Conservation (phyloP, 2,797 vertebrate species). For the Enteromius treurensis region DNA sequence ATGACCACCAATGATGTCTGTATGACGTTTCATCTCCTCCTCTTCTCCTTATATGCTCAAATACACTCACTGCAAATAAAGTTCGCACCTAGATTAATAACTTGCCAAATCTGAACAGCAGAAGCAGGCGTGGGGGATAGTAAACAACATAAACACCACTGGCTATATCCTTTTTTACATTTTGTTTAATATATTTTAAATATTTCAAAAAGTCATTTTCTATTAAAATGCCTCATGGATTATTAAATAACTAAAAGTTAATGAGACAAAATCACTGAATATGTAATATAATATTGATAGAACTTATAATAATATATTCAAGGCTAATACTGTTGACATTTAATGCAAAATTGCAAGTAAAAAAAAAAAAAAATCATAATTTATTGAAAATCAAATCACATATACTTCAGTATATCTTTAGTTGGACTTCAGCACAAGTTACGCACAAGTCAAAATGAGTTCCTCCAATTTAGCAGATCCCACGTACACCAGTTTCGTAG, state of each 20-base stretch:
- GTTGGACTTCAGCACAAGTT: too few relatives aligned
- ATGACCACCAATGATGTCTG: neutral
- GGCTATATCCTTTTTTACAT: too few relatives aligned
- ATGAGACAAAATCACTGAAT: too few relatives aligned
- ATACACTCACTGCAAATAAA: neutral
- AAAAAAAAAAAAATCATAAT: too few relatives aligned
- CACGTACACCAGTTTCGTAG: too few relatives aligned
- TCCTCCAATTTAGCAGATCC: too few relatives aligned
- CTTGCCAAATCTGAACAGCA: neutral
- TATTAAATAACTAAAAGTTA: neutral
- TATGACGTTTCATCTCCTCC: neutral
- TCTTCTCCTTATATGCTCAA: neutral
- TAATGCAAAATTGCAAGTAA: neutral
- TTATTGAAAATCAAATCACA: too few relatives aligned
- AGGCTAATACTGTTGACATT: neutral
- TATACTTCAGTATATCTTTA: too few relatives aligned
- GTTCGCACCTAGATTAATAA: neutral
- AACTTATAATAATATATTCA: neutral
- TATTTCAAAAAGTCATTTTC: too few relatives aligned
- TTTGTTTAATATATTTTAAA: too few relatives aligned
- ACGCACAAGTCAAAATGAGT: too few relatives aligned
- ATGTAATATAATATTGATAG: too few relatives aligned
- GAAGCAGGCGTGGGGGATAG: neutral
- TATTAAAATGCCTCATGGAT: neutral
- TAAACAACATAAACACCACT: neutral